These are phyloP conservation scores for Cheilinus undulatus DNA, from an alignment of 2,113 vertebrate species.

Conservation along the genomic window DNA sequence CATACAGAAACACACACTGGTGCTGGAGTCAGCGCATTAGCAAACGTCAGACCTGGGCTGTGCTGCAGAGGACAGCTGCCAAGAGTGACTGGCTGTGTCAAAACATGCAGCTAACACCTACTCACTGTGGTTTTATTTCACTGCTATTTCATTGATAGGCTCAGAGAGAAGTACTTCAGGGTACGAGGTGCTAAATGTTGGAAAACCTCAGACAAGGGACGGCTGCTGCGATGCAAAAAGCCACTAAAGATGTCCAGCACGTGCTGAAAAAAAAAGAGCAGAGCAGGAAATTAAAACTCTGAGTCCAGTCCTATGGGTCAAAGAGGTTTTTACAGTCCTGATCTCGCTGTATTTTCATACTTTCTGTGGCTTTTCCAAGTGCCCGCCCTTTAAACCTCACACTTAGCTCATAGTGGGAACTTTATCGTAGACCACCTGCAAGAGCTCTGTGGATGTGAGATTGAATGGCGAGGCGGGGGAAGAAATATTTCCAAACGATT, in stretches of 20 bases:
- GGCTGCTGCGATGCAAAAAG: accelerated
- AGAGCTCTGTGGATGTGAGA: slow-evolving; percentile 19
- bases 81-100: slow-evolving; percentile 50
- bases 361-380: slow-evolving; percentile 32
- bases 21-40: slow-evolving; percentile 46
- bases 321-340: slow-evolving; percentile 17
- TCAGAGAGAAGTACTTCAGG: background rate
- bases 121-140: slow-evolving; percentile 27
- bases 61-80: slow-evolving; percentile 51
- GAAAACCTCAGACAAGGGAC: background rate
- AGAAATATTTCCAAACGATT: slow-evolving; percentile 32
- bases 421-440: slow-evolving; percentile 41
- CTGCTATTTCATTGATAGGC: slow-evolving; percentile 35
- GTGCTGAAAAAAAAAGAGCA: background rate
- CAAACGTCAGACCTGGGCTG: slow-evolving; percentile 39
- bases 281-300: slow-evolving; percentile 15
- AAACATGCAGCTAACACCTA: slow-evolving; percentile 51
- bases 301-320: slow-evolving; percentile 13
- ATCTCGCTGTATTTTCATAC: slow-evolving; percentile 14
- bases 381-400: slow-evolving; percentile 40
- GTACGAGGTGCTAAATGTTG: slow-evolving; percentile 1
- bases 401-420: slow-evolving; percentile 39
- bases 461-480: slow-evolving; percentile 13
- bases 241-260: background rate
- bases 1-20: slow-evolving; percentile 27